Evolutionary conservation across 1,140 invertebrate genomes (phyloP), one percentile per base, ranked within the genome.

Genomic region (Subanguina moxae): DNA sequence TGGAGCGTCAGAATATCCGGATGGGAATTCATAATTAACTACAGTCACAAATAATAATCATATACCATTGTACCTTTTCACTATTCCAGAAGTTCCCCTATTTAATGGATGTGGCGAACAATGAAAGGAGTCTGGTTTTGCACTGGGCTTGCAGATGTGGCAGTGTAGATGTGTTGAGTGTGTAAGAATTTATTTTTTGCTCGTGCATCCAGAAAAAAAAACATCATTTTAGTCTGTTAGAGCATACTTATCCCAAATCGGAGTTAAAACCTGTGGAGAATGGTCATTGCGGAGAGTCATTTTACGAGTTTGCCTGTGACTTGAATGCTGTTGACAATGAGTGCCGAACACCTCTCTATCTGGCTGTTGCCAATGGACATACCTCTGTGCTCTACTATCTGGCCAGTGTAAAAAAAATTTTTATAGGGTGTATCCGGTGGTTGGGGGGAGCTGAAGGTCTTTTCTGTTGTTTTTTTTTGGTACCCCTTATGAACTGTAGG

Each of bases 121-220:
- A 94, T 0, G 93, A 96, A 82, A 88, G 89, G 76, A 92, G 92
- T 90, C 84, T 94, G 56, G 92, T 93, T 0, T 86, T 96, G 27
- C 94, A 97, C 84, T 92, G 91, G 7, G 91, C 91, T 42, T 90
- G 89, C 70, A 91, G 93, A 66, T 91, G 27, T 57, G 42, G 21
- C 11, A 64, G 64, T 64, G 1, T 64, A 8, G 62, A 64, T 3
- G 58, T 73, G 5, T 67, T 72, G 0, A 48, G 30, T 65, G 7
- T 73, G 71, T 66, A 65, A 56, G 57, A 62, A 17, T 19, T 66
- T 64, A 19, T 65, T 78, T 25, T 3, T 5, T 61, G 5, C 28
- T 30, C 1, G n/a, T n/a, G n/a, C n/a, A n/a, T n/a, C n/a, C n/a
- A n/a, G n/a, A n/a, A n/a, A n/a, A n/a, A n/a, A n/a, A n/a, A n/a